phyloP scores from a whole-genome alignment of 2,888 invertebrate genomes.

The Isotomurus palustris region DNA sequence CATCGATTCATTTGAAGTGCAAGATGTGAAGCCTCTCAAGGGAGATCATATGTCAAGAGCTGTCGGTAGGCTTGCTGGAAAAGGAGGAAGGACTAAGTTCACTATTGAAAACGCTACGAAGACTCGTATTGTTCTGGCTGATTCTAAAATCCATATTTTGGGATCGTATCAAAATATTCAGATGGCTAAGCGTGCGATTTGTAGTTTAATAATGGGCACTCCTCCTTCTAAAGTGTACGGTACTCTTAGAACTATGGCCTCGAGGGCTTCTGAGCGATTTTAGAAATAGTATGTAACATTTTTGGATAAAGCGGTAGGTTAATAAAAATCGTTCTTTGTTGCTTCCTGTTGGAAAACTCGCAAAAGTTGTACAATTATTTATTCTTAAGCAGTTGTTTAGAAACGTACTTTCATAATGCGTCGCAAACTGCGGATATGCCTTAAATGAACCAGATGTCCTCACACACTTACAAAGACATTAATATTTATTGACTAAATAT shows the following conservation, averaged over 20 bases:
- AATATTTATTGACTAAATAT: too few species aligned
- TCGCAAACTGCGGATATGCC: too few species aligned
- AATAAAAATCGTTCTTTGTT: background rate
- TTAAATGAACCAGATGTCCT: too few species aligned
- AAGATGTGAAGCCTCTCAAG: conserved; percentile 90
- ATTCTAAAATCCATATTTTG: conserved; percentile 91
- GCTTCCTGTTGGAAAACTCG: background rate
- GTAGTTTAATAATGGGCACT: conserved; percentile 92
- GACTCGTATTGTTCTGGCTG: conserved; percentile 94
- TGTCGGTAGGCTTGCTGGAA: conserved; percentile 95
- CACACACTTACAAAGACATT: too few species aligned
- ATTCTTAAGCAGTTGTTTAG: too few species aligned
- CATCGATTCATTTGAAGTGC: conserved; percentile 93
- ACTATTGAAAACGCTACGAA: conserved; percentile 99
- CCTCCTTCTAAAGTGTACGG: conserved; percentile 98
- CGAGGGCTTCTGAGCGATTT: conserved; percentile 76
- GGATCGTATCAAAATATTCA: conserved; percentile 97
- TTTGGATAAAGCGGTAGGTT: background rate
- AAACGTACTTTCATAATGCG: too few species aligned
- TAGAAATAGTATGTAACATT: conserved; percentile 49
- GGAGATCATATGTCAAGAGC: conserved; percentile 95
- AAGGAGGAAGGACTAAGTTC: conserved; percentile 93
- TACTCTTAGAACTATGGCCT: conserved; percentile 79
- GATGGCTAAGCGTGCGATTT: conserved; percentile 87
- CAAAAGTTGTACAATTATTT: too few species aligned